These are phyloP conservation scores for Corythornis madagascariensis DNA, from an alignment of 2,113 vertebrate species.

Conservation along the genomic window DNA sequence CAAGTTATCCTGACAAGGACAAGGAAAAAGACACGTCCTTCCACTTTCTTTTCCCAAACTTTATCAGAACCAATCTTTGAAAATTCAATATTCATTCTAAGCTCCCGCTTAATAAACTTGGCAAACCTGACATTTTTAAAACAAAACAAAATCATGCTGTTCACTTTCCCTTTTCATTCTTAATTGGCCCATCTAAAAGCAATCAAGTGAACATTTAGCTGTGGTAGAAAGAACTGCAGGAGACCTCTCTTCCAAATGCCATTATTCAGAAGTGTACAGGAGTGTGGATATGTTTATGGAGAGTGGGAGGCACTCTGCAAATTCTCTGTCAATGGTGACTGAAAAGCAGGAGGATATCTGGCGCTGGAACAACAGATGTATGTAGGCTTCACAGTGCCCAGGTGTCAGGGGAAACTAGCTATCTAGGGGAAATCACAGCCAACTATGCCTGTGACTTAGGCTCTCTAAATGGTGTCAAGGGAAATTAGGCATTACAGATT, in stretches of 20 bases:
- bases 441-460: neutral
- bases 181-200: slow-evolving; percentile 74
- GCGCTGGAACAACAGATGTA: fast-evolving
- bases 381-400: neutral
- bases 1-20: neutral
- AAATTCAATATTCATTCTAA: slow-evolving; percentile 42
- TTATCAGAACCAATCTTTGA: neutral
- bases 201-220: slow-evolving; percentile 69
- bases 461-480: fast-evolving
- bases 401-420: neutral
- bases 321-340: neutral
- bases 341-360: neutral
- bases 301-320: neutral
- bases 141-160: slow-evolving; percentile 68
- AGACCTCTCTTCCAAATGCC: slow-evolving; percentile 59
- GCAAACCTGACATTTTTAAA: slow-evolving; percentile 61
- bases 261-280: slow-evolving; percentile 55
- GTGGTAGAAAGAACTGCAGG: slow-evolving; percentile 57
- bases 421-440: neutral
- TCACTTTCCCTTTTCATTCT: slow-evolving; percentile 65
- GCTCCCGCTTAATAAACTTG: slow-evolving; percentile 51
- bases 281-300: slow-evolving; percentile 16
- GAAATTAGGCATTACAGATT: neutral
- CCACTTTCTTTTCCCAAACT: slow-evolving; percentile 10
- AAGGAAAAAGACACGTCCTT: neutral